Conservation (phyloP, 2,113 vertebrate genomes). For the Erpornis zantholeuca region DNA sequence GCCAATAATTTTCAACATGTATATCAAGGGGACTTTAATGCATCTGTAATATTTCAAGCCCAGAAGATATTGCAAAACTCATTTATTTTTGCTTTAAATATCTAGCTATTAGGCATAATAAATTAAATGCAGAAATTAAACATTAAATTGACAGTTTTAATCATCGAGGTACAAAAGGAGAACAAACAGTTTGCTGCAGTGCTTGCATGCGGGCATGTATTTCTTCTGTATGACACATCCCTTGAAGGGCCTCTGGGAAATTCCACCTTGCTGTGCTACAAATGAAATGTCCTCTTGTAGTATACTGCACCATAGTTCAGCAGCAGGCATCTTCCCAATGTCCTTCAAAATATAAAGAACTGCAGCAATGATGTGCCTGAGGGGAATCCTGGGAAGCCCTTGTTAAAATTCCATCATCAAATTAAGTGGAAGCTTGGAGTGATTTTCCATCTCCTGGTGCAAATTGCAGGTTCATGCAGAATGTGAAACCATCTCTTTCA, state of each 20-base stretch:
- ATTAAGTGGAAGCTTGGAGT: neutral
- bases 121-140: neutral
- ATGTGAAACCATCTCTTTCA: neutral
- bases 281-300: neutral
- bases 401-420: slow-evolving; percentile 29
- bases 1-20: neutral
- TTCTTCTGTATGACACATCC: neutral
- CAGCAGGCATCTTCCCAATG: slow-evolving; percentile 2
- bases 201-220: neutral
- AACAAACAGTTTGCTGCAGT: neutral
- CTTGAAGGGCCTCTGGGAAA: neutral
- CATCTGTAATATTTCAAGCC: neutral
- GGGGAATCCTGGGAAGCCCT: neutral
- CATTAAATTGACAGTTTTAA: neutral
- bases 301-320: neutral
- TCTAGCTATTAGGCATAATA: neutral
- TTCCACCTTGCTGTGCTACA: neutral
- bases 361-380: neutral
- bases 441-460: neutral
- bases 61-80: neutral
- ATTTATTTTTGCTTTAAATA: neutral
- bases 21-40: neutral
- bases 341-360: neutral
- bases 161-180: neutral
- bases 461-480: neutral